phyloP scores from a whole-genome alignment of 2,797 vertebrate species.

The Propithecus perrieri region DNA sequence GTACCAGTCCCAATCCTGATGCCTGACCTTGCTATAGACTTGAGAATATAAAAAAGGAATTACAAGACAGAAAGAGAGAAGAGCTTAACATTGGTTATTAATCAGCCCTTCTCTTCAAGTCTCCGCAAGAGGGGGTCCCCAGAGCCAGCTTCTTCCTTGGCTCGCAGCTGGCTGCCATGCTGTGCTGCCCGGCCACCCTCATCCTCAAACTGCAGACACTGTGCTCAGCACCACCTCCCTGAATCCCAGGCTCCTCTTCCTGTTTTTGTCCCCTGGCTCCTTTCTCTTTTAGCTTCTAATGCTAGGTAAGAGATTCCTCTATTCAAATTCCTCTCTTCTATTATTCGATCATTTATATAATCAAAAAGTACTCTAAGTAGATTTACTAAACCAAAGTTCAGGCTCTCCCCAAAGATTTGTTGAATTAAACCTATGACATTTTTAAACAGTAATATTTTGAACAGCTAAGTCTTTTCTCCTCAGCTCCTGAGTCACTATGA shows the following conservation, averaged over 20 bases:
- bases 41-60: neutral
- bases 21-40: neutral
- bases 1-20: neutral
- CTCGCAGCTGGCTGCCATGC: neutral
- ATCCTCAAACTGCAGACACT: neutral
- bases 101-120: neutral
- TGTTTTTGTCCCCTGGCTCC: neutral
- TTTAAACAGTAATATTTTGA: constrained; percentile 23
- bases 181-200: neutral
- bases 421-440: neutral
- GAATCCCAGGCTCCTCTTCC: neutral
- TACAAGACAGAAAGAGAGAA: neutral
- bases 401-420: neutral
- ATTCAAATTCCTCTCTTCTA: neutral
- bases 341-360: neutral
- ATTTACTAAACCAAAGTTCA: neutral
- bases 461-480: neutral
- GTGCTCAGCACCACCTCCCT: neutral
- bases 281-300: neutral
- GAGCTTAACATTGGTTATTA: neutral
- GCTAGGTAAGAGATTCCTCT: neutral
- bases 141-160: neutral
- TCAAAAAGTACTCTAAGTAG: neutral
- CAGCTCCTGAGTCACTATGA: neutral
- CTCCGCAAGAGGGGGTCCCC: neutral